These are phyloP conservation scores for Cloeon dipterum DNA, from an alignment of 2,888 invertebrate genomes.

Conservation along the genomic window DNA sequence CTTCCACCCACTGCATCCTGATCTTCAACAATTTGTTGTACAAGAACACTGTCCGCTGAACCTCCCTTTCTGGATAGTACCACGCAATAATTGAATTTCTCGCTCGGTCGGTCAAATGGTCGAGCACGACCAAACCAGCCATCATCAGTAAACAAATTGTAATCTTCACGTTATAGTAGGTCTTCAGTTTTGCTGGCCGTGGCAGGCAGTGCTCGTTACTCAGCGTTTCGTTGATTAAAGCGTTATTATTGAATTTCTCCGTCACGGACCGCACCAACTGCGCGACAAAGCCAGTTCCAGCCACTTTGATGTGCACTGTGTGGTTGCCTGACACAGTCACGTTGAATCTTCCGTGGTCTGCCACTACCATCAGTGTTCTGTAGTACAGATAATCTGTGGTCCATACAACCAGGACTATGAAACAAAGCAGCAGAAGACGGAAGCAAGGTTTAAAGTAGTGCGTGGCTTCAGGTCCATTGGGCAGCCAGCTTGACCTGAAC, in stretches of 20 bases:
- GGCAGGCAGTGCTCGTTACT: not conserved
- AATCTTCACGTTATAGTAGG: not conserved
- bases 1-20: no score
- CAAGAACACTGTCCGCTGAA: not conserved
- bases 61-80: not conserved
- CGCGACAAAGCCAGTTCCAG: not conserved
- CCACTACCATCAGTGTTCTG: no score
- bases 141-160: not conserved
- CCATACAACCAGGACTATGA: no score
- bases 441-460: no score
- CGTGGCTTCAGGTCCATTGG: no score
- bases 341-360: no score
- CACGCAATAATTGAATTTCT: not conserved
- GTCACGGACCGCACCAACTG: not conserved
- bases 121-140: not conserved
- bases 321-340: no score
- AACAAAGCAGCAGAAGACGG: no score
- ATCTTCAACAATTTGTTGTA: not conserved
- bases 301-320: not conserved
- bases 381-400: no score
- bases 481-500: no score
- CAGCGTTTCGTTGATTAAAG: not conserved
- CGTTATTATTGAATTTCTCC: not conserved
- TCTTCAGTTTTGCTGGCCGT: not conserved
- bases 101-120: not conserved